Evolutionary conservation across 2,113 vertebrate genomes (phyloP), one percentile per base, ranked within the genome.

Genomic region (Triplophysa tibetana): DNA sequence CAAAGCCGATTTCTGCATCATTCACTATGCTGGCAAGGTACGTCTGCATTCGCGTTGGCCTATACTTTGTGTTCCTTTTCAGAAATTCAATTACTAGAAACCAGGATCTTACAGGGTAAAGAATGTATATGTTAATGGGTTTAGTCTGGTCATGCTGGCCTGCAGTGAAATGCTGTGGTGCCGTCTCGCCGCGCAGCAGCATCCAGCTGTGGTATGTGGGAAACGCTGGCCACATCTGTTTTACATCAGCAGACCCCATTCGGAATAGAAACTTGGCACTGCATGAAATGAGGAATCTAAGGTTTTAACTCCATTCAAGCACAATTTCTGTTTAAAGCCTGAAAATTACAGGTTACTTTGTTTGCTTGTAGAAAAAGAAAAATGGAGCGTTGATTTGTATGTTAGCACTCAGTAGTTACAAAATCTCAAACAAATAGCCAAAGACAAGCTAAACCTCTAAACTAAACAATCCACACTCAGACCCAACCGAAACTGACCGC

Each of bases 11-110:
- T 98, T 99, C 92, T 96, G 94, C 70, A 92, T 99, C 87, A 95
- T 98, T 21, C 98, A 99, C 89, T 99, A 99, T 19, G 98, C 98
- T 26, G 98, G 98, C 81, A 99, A 95, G 95, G 98, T 99, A 90
- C 52, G 91, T 17, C 43, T 41, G 1, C 1, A 56, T 58, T 66
- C 0, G 21, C 0, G 0, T 50, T 62, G 26, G 26, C 11, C 29
- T 38, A 19, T 56, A 54, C 4, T 50, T 26, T 17, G 8, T n/a
- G 24, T 54, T 54, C 50, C 4, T 54, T 17, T 38, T 58, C 38
- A 12, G 43, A n/a, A 74, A 45, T 9, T n/a, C 10, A 45, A 23
- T 8, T 19, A 5, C 2, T 52, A 5, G 16, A 52, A 52, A 52
- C 3, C 14, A 16, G 50, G 16, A 52, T 52, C 4, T 17, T 19